Percentiles rank a stretch among this genome's conserved stretches.
phyloP scores from a whole-genome alignment of 1,140 invertebrate genomes.

The Neotoxoptera formosana region DNA sequence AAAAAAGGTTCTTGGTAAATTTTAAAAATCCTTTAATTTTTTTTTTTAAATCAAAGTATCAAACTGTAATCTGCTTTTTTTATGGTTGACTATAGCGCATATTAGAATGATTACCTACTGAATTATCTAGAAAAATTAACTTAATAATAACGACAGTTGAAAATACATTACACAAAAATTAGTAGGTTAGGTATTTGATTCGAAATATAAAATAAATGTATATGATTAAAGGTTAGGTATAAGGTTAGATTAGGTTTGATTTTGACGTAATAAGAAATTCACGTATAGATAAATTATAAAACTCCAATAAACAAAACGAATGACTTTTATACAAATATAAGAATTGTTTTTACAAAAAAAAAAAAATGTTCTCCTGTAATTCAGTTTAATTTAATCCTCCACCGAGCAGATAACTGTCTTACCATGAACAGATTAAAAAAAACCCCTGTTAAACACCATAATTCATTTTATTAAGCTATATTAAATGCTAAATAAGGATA shows the following conservation, averaged over 20 bases:
- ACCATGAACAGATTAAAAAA: background rate
- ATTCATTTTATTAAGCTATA: background rate
- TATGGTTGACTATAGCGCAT: background rate
- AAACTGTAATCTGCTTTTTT: background rate
- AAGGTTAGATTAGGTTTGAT: conserved; percentile 17
- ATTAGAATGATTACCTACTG: background rate
- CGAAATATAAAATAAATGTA: background rate
- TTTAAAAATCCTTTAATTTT: background rate
- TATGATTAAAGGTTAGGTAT: background rate
- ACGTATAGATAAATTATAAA: background rate
- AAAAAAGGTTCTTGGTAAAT: background rate
- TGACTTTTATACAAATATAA: background rate
- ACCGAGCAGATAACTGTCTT: background rate
- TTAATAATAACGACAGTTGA: background rate
- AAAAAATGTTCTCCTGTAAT: background rate
- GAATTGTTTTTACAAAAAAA: conserved; percentile 9
- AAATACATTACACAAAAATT: background rate
- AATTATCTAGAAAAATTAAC: background rate
- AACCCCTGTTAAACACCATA: background rate
- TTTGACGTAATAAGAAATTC: background rate
- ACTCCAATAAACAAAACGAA: background rate
- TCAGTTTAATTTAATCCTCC: background rate
- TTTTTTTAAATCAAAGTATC: background rate
- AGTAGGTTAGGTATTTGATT: background rate
- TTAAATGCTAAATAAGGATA: background rate